Base-by-base conservation (phyloP, 1,140 invertebrate species). In the Teleogryllus occipitalis region DNA sequence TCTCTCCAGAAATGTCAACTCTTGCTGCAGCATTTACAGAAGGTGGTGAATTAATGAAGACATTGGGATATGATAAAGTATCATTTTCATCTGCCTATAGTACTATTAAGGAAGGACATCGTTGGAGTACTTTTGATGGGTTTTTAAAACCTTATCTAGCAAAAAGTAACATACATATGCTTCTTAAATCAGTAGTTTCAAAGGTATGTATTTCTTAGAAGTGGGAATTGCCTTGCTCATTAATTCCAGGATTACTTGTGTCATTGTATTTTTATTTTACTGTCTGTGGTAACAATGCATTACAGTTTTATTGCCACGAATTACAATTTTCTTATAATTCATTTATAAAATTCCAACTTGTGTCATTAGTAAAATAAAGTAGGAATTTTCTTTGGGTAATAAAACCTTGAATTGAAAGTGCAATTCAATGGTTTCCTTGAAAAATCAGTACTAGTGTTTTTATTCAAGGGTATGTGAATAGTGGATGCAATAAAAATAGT, bases 81-180 rank as follows among this genome's bases (percentile, higher is more conserved):
- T 74, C 79, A 82, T 82, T 82, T 22, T 78, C 85, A 27, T 27
- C 85, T 12, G 86, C 83, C 49, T 87, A 84, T 47, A 84, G 87
- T 85, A 84, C 85, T 80, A 84, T 87, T 85, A 85, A 86, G 82
- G 81, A 89, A 83, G 84, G 91, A 82, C 76, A 85, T 76, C 83
- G 92, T 22, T 90, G 89, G 85, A 89, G 87, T 80, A 86, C 88
- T n/a, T 83, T 87, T 7, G 83, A 84, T 76, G 88, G 85, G 0
- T 94, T 94, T 84, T 84, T 96, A 4, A 87, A 89, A 78, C 89
- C 91, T n/a, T 89, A 88, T 7, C 85, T 92, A 81, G 88, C 90
- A 47, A 87, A 91, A 79, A 84, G 84, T 47, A 96, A 95, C 84
- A 84, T 96, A 4, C 90, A 92, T 72, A 88, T 95, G 4, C 82